Base-by-base conservation (phyloP, 2,888 invertebrate species). In the Amitus sp. region DNA sequence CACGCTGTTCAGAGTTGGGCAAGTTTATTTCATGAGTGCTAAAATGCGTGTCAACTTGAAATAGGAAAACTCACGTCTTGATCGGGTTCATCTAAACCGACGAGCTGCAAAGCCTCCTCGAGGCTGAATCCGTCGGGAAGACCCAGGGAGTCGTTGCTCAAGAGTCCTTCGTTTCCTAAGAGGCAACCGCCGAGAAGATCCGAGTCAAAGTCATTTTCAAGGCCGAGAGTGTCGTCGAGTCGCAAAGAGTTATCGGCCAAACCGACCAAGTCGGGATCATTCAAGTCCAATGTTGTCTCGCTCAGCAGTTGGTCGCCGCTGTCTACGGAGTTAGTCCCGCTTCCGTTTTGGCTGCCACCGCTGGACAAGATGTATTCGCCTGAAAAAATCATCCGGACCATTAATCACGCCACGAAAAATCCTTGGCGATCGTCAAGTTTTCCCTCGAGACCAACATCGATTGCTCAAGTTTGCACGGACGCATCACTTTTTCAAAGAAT, bases 51-150 rank as follows among this genome's bases (percentile, higher is more conserved):
- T n/a, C n/a, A n/a, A n/a, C n/a, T n/a, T n/a, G n/a, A n/a, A n/a
- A n/a, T n/a, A n/a, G n/a, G n/a, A n/a, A n/a, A 13, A 37, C 70
- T 70, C 77, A 85, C 86, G 83, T 85, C 83, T 68, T 82, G 79
- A 65, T 83, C 78, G 74, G 83, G 84, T 76, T 89, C 89, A 73
- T 90, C 89, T 71, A 91, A 86, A 69, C 89, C 90, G n/a, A 90
- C 90, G 40, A 91, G 85, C 76, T 89, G 88, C 4, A 91, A 85
- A 33, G 90, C 90, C 79, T 91, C 90, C 78, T 91, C 91, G 45
- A 91, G 86, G 46, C 90, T 87, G 71, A 88, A 88, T 74, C 89
- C 89, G 74, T 89, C 86, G 67, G 86, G 84, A 50, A 86, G 76
- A 62, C 85, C 85, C 60, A 86, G 77, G 27, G 84, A 75, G 42